Evolutionary conservation across 2,888 invertebrate species (phyloP), one percentile per base, ranked within the genome.

Genomic region (Amaurobius ferox): DNA sequence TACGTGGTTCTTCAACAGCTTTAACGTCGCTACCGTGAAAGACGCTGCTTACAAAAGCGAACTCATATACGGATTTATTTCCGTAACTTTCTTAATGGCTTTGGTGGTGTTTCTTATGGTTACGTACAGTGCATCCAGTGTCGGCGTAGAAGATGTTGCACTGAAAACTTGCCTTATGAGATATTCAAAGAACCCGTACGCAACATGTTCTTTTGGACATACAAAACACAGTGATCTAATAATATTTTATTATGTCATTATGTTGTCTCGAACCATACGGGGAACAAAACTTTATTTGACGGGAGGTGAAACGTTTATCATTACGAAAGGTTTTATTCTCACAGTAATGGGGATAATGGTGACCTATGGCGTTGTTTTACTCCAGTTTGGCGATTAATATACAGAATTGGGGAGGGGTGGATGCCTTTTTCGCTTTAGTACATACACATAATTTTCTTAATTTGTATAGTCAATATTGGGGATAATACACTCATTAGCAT

Each of bases 1-100:
- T 3, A 29, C 78, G 9, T 61, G 78, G 68, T 13, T 78, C 2
- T 70, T 78, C 62, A 70, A 61, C 62, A 78, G 78, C 35, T 78
- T 70, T 29, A 78, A 68, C 13, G 28, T 70, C 7, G 7, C 68
- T 26, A 61, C 62, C n/a, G 62, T 78, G 7, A 32, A 32, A 6
- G 78, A 70, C 1, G n/a, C n/a, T 13, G 70, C 19, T 9, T 78
- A 78, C 30, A 23, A 70, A 9, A 68, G 3, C 0, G 30, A 11
- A 5, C 40, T 70, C 9, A 28, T 70, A 3, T 29, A 29, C 13
- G 29, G 13, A 7, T 70, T 78, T 16, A 39, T 62, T 26, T 61
- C 13, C 6, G 16, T 78, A 23, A 70, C 62, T 1, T 61, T 28
- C 11, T 9, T 26, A 11, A 70, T 78, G 70, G 78, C 78, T 7